These are phyloP conservation scores for Lepidostoma basale DNA, from an alignment of 1,140 invertebrate species.

Conservation along the genomic window DNA sequence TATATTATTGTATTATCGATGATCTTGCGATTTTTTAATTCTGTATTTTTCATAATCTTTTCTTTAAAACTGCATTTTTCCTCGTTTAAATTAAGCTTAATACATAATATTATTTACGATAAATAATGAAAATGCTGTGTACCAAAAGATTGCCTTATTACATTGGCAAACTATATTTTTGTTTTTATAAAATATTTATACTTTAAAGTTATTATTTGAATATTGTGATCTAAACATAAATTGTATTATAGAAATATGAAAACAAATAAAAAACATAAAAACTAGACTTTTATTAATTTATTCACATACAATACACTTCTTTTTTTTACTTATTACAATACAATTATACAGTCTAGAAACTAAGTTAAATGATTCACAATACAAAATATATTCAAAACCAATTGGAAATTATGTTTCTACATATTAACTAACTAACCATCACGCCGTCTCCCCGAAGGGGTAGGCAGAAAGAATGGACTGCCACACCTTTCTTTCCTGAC, in stretches of 20 bases:
- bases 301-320: no score
- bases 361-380: no score
- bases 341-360: no score
- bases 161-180: constrained; percentile 22
- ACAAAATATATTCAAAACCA: no score
- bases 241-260: constrained; percentile 26
- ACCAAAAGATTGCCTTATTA: constrained; percentile 22
- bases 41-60: constrained; percentile 3
- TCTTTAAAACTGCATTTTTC: constrained; percentile 6
- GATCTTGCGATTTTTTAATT: background rate
- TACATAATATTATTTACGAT: constrained; percentile 8
- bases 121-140: constrained; percentile 23
- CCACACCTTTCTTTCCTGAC: no score
- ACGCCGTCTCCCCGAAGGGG: no score
- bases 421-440: no score
- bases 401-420: no score
- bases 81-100: background rate
- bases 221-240: constrained; percentile 19
- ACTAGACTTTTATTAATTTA: no score
- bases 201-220: constrained; percentile 17
- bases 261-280: constrained; percentile 29
- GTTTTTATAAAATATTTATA: constrained; percentile 23
- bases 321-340: no score
- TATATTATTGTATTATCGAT: background rate
- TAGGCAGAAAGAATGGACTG: no score